Conservation (phyloP, 1,140 invertebrate genomes). For the Solenopsis fugax region DNA sequence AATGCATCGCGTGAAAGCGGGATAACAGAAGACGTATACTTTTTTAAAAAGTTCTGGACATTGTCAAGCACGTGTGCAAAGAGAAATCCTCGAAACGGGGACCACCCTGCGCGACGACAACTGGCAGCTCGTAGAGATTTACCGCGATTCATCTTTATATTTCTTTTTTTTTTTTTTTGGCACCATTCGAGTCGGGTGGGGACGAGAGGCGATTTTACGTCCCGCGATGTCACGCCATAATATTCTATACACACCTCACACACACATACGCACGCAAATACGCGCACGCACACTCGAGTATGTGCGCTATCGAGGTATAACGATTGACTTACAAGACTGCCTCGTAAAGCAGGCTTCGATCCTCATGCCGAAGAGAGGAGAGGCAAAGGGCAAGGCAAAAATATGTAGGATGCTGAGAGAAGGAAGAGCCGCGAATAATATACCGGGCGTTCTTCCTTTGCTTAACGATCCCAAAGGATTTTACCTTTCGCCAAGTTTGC, state of each 20-base stretch:
- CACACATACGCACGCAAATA: not conserved
- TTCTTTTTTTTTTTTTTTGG: not conserved
- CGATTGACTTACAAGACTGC: slow-evolving; percentile 49
- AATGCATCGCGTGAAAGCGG: slow-evolving; percentile 6
- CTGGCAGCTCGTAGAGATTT: slow-evolving; percentile 38
- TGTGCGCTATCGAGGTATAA: slow-evolving; percentile 38
- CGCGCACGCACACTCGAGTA: not conserved
- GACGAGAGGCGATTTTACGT: slow-evolving; percentile 24
- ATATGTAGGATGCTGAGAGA: slow-evolving; percentile 31
- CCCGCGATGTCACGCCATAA: slow-evolving; percentile 52
- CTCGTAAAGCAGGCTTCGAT: slow-evolving; percentile 57
- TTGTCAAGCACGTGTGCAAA: slow-evolving; percentile 1
- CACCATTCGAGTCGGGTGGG: not conserved
- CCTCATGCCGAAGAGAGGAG: slow-evolving; percentile 16
- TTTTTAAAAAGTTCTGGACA: slow-evolving; percentile 19
- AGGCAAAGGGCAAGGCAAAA: slow-evolving; percentile 31
- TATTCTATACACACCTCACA: slow-evolving; percentile 44
- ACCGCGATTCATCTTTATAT: slow-evolving; percentile 33
- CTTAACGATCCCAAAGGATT: slow-evolving; percentile 29
- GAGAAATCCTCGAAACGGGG: slow-evolving; percentile 3
- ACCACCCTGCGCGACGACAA: slow-evolving; percentile 49
- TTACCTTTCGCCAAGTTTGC: slow-evolving; percentile 11
- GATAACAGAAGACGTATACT: slow-evolving; percentile 4
- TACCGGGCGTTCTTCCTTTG: slow-evolving; percentile 13
- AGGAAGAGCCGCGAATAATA: slow-evolving; percentile 22